Base-by-base conservation (phyloP, 1,140 invertebrate genomes). In the Danaus plexippus region DNA sequence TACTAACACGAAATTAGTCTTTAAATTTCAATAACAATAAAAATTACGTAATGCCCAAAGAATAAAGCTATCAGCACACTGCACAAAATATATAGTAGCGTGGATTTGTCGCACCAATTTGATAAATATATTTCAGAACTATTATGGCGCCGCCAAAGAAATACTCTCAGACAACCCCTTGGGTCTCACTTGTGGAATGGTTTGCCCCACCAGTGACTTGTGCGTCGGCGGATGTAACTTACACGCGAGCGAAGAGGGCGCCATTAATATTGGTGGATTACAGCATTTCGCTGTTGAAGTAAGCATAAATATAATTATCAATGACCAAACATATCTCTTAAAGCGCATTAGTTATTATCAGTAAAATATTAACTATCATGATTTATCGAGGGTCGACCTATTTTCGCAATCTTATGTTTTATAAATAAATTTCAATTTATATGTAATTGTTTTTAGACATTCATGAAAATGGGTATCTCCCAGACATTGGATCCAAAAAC, bases 181-280 rank as follows among this genome's bases (percentile, higher is more conserved):
- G 18, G 98, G 96, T 0, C 88, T 99, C 0, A 98, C 97, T 0
- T 99, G 98, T 78, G 98, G 98, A 12, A 99, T 99, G 98, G 97
- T 99, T 9, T 99, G 98, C 75, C 98, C 98, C 5, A 99, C 97
- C 0, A 98, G 96, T 79, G 98, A 99, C 80, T 90, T 99, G 0
- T 99, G 98, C 80, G 97, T 99, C 3, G 98, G 98, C 0, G 96
- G 97, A 0, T 99, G 98, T 81, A 99, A 99, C 87, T 87, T 99
- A 1, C 93, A 95, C 71, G 98, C 97, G 0, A 92, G 92, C 4
- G 98, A 99, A 82, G 98, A 99, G 87, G 98, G 98, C 0, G 92
- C 97, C 0, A 99, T 99, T 61, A 99, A 99, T 75, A 99, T 99
- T 74, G 97, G 97, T 1, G 98, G 98, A 1, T 88, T 99, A 8